These are phyloP conservation scores for Monochamus saltuarius DNA, from an alignment of 1,140 invertebrate species.

Conservation along the genomic window DNA sequence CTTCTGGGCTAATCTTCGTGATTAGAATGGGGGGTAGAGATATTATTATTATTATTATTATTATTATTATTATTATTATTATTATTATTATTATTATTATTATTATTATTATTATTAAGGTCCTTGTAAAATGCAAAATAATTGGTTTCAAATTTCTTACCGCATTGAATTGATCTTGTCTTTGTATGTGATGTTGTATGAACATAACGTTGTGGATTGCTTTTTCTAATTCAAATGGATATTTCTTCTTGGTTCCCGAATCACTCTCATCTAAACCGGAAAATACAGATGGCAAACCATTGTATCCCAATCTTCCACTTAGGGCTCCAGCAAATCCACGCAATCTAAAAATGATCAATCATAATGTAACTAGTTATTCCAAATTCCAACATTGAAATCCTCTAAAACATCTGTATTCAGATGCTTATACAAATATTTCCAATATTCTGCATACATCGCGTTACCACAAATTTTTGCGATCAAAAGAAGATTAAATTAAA, in stretches of 20 bases:
- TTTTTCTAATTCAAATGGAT: constrained; percentile 89
- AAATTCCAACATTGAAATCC: not conserved
- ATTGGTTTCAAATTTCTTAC: constrained; percentile 57
- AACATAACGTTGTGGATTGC: constrained; percentile 94
- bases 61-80: too few species aligned
- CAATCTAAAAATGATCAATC: constrained; percentile 57
- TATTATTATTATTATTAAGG: too few species aligned
- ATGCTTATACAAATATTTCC: too few species aligned
- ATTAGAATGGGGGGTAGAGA: too few species aligned
- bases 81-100: too few species aligned
- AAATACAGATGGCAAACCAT: constrained; percentile 77
- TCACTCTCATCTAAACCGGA: constrained; percentile 78
- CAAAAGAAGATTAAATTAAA: too few species aligned
- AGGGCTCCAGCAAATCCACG: constrained; percentile 68
- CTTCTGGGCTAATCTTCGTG: too few species aligned
- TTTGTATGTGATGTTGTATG: constrained; percentile 90
- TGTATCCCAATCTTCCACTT: constrained; percentile 66
- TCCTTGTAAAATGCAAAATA: not conserved
- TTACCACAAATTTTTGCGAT: too few species aligned
- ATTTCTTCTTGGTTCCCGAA: constrained; percentile 79
- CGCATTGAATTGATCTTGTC: constrained; percentile 91
- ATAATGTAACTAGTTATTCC: not conserved
- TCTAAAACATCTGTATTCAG: too few species aligned
- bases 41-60: too few species aligned
- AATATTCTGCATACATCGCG: too few species aligned